Conservation (phyloP, 2,888 invertebrate genomes). For the Gortyna flavago region DNA sequence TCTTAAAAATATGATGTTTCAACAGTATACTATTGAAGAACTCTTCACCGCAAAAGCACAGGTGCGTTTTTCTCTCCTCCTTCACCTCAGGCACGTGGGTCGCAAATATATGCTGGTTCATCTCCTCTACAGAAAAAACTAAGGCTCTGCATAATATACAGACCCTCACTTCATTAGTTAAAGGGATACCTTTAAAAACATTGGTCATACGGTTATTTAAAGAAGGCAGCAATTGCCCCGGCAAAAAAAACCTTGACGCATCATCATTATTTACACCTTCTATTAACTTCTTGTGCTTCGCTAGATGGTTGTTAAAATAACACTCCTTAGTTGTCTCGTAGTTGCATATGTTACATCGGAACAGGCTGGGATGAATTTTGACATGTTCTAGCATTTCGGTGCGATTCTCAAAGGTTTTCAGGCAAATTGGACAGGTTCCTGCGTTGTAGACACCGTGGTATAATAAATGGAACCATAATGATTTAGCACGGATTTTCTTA, state of each 20-base stretch:
- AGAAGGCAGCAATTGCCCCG: not conserved
- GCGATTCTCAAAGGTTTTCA: slow-evolving; percentile 57
- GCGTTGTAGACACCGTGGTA: slow-evolving; percentile 71
- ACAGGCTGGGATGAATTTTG: slow-evolving; percentile 64
- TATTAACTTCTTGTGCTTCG: slow-evolving; percentile 54
- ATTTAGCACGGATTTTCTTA: slow-evolving; percentile 12
- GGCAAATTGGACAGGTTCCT: slow-evolving; percentile 75
- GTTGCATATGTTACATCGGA: slow-evolving; percentile 72
- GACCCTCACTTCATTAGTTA: slow-evolving; percentile 66
- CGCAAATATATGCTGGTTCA: slow-evolving; percentile 65
- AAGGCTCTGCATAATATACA: slow-evolving; percentile 79
- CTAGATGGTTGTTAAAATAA: slow-evolving; percentile 67
- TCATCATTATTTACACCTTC: fast-evolving
- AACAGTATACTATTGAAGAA: slow-evolving; percentile 76
- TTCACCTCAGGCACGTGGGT: slow-evolving; percentile 59
- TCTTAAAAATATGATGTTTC: slow-evolving; percentile 77
- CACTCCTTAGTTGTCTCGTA: slow-evolving; percentile 63
- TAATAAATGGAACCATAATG: slow-evolving; percentile 73
- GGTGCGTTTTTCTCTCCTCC: slow-evolving; percentile 37
- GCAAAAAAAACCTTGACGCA: slow-evolving; percentile 52
- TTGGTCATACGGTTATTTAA: slow-evolving; percentile 53
- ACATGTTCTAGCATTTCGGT: slow-evolving; percentile 66
- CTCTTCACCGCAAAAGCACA: slow-evolving; percentile 75
- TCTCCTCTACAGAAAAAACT: slow-evolving; percentile 59
- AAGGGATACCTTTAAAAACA: slow-evolving; percentile 66